These are phyloP conservation scores for Lampris incognitus DNA, from an alignment of 2,113 vertebrate genomes.

Conservation along the genomic window DNA sequence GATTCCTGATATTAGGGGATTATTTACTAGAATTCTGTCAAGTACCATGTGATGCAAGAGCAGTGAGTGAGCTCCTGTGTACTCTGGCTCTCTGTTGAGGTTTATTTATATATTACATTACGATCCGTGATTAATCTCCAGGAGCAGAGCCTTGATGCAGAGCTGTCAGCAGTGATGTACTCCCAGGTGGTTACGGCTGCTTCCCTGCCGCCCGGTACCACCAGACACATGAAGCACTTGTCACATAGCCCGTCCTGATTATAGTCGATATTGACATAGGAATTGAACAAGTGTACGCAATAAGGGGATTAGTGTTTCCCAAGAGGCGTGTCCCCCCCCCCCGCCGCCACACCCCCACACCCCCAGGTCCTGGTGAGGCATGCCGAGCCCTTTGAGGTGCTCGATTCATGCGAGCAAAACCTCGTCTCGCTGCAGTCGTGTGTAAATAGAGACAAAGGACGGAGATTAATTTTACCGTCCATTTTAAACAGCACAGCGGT, in stretches of 20 bases:
- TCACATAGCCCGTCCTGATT: slow-evolving; percentile 70
- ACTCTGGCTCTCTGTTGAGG: slow-evolving; percentile 20
- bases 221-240: slow-evolving; percentile 62
- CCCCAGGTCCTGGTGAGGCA: slow-evolving; percentile 48
- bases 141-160: slow-evolving; percentile 62
- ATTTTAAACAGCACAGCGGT: slow-evolving; percentile 39
- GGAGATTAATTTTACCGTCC: slow-evolving; percentile 49
- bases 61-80: slow-evolving; percentile 32
- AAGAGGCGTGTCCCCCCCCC: slow-evolving; percentile 50
- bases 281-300: slow-evolving; percentile 77
- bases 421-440: slow-evolving; percentile 48
- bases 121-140: slow-evolving; percentile 63
- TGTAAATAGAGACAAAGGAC: slow-evolving; percentile 56
- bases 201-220: slow-evolving; percentile 70
- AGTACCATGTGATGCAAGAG: slow-evolving; percentile 26
- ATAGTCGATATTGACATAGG: slow-evolving; percentile 72
- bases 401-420: slow-evolving; percentile 62
- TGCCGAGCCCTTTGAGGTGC: slow-evolving; percentile 58
- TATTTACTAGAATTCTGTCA: slow-evolving; percentile 36
- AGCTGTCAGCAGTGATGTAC: slow-evolving; percentile 68
- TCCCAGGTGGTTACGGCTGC: slow-evolving; percentile 70
- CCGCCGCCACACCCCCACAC: slow-evolving; percentile 42
- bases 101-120: slow-evolving; percentile 51
- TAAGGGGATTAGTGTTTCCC: slow-evolving; percentile 79
- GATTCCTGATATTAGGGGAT: slow-evolving; percentile 34